These are phyloP conservation scores for Pagrus major DNA, from an alignment of 2,113 vertebrate species.

Conservation along the genomic window DNA sequence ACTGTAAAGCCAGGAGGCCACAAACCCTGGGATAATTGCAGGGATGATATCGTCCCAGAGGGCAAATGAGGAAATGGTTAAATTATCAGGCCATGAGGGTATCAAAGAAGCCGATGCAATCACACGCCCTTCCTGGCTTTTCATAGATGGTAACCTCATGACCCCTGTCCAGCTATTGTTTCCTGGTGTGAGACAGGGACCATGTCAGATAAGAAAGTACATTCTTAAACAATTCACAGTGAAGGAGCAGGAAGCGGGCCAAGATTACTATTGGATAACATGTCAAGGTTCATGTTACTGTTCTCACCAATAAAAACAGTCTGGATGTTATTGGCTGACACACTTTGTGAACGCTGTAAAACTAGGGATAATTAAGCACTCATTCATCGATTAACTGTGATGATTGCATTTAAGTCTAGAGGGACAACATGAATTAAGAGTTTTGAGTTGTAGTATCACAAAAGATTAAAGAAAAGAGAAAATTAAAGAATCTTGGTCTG, in stretches of 20 bases:
- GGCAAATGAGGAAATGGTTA: conserved; percentile 49
- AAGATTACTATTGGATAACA: conserved; percentile 10
- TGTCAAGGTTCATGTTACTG: conserved; percentile 27
- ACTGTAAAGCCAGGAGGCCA: conserved; percentile 24
- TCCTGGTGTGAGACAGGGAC: conserved; percentile 38
- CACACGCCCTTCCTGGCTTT: conserved; percentile 27
- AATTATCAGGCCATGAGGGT: conserved; percentile 29
- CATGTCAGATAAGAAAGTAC: conserved; percentile 22
- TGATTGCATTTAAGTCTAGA: neutral
- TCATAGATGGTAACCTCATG: conserved; percentile 17
- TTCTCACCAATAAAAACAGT: conserved; percentile 18
- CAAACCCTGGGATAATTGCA: conserved; percentile 49
- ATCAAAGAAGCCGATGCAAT: conserved; percentile 37
- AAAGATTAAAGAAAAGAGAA: neutral
- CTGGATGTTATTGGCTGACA: conserved; percentile 15
- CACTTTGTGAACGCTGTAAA: conserved; percentile 3
- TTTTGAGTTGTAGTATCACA: neutral
- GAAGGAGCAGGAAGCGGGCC: conserved; percentile 24
- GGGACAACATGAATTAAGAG: neutral
- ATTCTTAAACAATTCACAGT: conserved; percentile 30
- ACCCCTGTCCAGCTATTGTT: conserved; percentile 54
- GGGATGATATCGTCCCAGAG: conserved; percentile 45
- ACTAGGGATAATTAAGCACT: conserved; percentile 1
- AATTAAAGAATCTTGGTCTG: neutral
- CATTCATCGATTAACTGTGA: conserved; percentile 1